Evolutionary conservation across 2,113 vertebrate genomes (phyloP).

Genomic region (Ibidorhyncha struthersii): DNA sequence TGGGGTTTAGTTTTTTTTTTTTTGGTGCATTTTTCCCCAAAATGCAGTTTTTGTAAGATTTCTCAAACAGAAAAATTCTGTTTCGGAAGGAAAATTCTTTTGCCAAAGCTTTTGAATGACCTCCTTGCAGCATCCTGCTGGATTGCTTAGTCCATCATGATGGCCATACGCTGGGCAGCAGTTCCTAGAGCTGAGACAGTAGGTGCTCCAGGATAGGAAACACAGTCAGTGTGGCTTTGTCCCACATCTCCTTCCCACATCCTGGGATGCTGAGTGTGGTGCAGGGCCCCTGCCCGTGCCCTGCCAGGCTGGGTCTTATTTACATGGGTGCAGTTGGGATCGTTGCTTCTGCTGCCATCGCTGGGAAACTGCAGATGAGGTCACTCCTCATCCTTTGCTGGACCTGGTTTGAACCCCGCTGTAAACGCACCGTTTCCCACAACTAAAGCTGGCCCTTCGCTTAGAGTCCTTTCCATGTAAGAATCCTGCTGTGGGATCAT

Average conservation of each 20-base stretch:
- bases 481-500: not conserved
- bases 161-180: rapidly evolving
- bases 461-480: not conserved
- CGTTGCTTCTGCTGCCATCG: not conserved
- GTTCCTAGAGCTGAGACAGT: rapidly evolving
- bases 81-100: not conserved
- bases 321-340: rapidly evolving
- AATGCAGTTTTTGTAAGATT: not conserved
- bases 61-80: not conserved
- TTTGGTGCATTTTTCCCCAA: not conserved
- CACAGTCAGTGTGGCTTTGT: rapidly evolving
- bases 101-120: not conserved
- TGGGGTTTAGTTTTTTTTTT: too few relatives aligned
- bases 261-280: rapidly evolving
- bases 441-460: rapidly evolving
- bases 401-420: not conserved
- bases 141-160: rapidly evolving
- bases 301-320: not conserved
- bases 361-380: not conserved
- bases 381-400: rapidly evolving
- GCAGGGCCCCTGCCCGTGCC: not conserved
- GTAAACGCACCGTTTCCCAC: rapidly evolving
- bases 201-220: not conserved
- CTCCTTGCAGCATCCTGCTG: not conserved
- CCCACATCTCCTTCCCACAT: not conserved